Evolutionary conservation across 1,140 invertebrate genomes (phyloP), one percentile per base, ranked within the genome.

Genomic region (Lasioglossum baleicum): DNA sequence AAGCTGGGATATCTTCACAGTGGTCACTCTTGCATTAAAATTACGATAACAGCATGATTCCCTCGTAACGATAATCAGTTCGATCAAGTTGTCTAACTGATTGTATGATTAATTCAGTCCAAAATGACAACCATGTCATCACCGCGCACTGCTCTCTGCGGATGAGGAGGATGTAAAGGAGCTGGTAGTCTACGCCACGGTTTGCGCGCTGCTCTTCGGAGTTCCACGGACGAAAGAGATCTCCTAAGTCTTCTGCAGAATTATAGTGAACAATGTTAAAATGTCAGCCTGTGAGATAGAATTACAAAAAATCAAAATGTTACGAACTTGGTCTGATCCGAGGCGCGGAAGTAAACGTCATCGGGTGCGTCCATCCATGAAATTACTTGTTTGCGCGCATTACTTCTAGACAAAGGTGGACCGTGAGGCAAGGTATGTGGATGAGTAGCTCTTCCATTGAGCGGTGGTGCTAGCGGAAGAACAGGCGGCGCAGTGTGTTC

Each of bases 351-450:
- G 93, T 98, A 99, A 70, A 99, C 96, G 94, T 99, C 98, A 93
- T 99, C 98, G 7, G 98, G 98, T 65, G 98, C 98, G 93, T 99
- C 98, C 96, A 98, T 98, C 98, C 98, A 99, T 89, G 97, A 98
- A 88, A 99, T 98, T 65, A 98, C 97, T 94, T 98, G 97, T 89
- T 98, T 97, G 20, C 97, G 95, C 8, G 94, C 95, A 72, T 95
- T 95, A 83, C 95, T 94, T 81, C 94, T 92, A 10, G 95, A 94
- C 63, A 95, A 88, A 20, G 94, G 94, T 40, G 93, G 92, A 26
- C 91, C 83, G 44, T 91, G 89, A 3, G 90, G 83, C 64, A 91
- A 68, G 31, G 81, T 77, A 75, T 92, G 91, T 22, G 91, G 89
- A 87, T 92, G 92, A 75, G 81, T 73, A 3, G 92, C 88, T 80